phyloP scores from a whole-genome alignment of 2,113 vertebrate genomes.

The Oreotrochilus melanogaster region DNA sequence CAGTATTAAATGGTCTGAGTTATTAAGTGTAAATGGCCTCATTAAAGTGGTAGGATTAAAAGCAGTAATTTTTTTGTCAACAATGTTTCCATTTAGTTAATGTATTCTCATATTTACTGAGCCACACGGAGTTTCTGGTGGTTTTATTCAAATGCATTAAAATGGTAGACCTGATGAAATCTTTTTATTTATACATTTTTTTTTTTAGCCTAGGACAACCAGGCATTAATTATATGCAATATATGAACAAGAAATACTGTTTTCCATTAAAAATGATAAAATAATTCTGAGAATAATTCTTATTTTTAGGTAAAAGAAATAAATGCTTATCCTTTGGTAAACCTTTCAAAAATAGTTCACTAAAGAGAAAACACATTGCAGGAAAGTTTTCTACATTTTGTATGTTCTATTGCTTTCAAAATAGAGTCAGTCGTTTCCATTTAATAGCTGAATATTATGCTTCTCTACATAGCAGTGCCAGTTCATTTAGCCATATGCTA shows the following conservation, averaged over 20 bases:
- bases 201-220: background rate
- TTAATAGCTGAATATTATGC: background rate
- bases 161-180: background rate
- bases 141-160: background rate
- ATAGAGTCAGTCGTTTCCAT: background rate
- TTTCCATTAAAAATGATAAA: background rate
- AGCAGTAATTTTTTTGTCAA: background rate
- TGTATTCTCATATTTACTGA: background rate
- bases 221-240: background rate
- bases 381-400: background rate
- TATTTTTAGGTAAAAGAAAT: background rate
- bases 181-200: background rate
- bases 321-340: background rate
- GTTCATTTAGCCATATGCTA: background rate
- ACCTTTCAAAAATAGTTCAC: background rate
- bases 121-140: background rate
- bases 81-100: background rate
- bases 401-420: background rate
- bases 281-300: background rate
- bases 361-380: background rate
- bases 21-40: background rate
- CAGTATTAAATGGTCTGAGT: background rate
- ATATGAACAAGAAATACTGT: background rate
- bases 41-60: background rate
- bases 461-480: background rate